These are phyloP conservation scores for Drosophila antonietae DNA, from an alignment of 2,888 invertebrate species.

Conservation along the genomic window DNA sequence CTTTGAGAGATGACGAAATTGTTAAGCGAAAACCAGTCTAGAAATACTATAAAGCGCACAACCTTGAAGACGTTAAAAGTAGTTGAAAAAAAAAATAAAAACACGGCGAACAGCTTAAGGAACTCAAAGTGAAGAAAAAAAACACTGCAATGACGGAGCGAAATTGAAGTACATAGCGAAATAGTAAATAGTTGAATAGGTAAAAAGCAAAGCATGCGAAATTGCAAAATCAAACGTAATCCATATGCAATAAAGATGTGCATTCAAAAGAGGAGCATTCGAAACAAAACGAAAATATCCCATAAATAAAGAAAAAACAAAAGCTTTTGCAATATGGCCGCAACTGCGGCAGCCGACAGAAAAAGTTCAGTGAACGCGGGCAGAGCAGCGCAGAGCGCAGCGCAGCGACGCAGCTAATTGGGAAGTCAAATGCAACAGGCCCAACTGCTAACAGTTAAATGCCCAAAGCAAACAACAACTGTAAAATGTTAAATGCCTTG, in stretches of 20 bases:
- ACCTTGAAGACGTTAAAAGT: conserved; percentile 71
- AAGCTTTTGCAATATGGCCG: conserved; percentile 46
- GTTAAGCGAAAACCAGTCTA: conserved; percentile 77
- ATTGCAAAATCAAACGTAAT: conserved; percentile 52
- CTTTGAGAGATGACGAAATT: conserved; percentile 72
- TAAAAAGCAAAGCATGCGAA: conserved; percentile 29
- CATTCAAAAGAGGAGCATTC: conserved; percentile 41
- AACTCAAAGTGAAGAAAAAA: conserved; percentile 43
- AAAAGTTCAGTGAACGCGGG: conserved; percentile 69
- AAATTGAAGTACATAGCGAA: conserved; percentile 34
- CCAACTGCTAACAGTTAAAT: conserved; percentile 45
- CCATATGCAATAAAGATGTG: conserved; percentile 50
- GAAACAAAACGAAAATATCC: conserved; percentile 29
- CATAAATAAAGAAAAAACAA: conserved; percentile 22
- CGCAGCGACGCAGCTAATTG: conserved; percentile 34
- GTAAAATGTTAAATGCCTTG: conserved; percentile 15
- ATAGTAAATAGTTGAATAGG: conserved; percentile 34
- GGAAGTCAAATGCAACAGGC: conserved; percentile 30
- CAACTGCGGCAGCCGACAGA: conserved; percentile 2
- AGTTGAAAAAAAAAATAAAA: conserved; percentile 30
- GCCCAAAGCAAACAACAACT: conserved; percentile 6
- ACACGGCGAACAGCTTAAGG: conserved; percentile 51
- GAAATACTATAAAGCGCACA: conserved; percentile 64
- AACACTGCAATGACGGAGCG: conserved; percentile 40
- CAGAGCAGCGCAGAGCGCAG: conserved; percentile 39